A percentile compares a stretch with the other conserved stretches of the same genome.
Conservation (phyloP, 1,140 invertebrate species). For the Ceratosolen fusciceps region DNA sequence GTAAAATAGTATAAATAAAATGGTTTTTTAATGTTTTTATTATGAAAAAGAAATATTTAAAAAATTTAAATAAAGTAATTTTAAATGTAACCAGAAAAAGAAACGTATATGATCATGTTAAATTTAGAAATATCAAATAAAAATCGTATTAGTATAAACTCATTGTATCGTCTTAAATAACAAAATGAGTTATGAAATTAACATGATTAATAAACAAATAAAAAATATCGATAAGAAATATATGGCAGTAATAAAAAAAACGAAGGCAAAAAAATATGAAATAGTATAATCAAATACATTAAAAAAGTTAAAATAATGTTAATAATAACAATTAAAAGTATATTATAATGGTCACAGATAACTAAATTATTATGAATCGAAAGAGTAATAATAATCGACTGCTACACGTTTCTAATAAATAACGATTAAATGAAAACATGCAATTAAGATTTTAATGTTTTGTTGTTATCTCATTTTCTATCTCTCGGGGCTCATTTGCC, state of each 20-base stretch:
- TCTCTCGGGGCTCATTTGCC: not conserved
- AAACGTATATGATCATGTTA: not conserved
- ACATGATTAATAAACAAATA: not conserved
- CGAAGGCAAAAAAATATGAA: not conserved
- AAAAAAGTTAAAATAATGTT: constrained; percentile 41
- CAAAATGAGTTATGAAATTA: not conserved
- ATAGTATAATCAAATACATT: constrained; percentile 50
- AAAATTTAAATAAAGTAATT: not conserved
- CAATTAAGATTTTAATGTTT: constrained; percentile 5
- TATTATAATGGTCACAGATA: constrained; percentile 50
- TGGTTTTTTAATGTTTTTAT: not conserved
- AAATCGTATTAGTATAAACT: not conserved
- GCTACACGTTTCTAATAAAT: constrained; percentile 12
- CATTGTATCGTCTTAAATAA: not conserved
- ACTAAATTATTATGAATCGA: not conserved
- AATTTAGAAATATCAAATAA: not conserved
- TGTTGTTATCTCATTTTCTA: not conserved
- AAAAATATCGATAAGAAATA: not conserved
- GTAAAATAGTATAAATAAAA: not conserved
- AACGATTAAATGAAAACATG: constrained; percentile 8
- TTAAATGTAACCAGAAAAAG: not conserved
- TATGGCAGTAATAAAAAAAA: not conserved
- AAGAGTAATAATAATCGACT: not conserved
- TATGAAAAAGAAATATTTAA: too few relatives aligned
- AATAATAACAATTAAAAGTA: constrained; percentile 46